These are phyloP conservation scores for Plecturocebus donacophilus DNA, from an alignment of 2,113 vertebrate genomes.

Conservation along the genomic window DNA sequence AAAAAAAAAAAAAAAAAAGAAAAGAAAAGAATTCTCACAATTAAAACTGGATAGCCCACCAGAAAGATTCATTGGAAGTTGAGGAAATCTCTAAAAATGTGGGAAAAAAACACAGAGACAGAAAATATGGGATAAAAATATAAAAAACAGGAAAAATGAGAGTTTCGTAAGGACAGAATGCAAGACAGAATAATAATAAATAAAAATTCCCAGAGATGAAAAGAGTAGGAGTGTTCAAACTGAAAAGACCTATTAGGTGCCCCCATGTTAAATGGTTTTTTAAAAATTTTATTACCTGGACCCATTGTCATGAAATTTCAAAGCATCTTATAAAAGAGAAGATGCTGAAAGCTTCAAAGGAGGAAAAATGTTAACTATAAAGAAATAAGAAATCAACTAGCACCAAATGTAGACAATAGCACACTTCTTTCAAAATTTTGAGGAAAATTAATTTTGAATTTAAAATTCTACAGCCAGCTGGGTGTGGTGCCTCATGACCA, in stretches of 20 bases:
- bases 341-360: slow-evolving; percentile 19
- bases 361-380: slow-evolving; percentile 10
- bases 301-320: background rate
- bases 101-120: background rate
- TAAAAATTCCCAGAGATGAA: background rate
- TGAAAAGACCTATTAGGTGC: background rate
- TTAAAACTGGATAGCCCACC: background rate
- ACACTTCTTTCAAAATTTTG: background rate
- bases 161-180: background rate
- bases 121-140: background rate
- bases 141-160: background rate
- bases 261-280: background rate
- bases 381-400: background rate
- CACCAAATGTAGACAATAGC: background rate
- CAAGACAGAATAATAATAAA: background rate
- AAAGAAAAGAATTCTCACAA: slow-evolving; percentile 7
- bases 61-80: background rate
- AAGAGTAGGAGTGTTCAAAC: background rate
- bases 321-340: background rate
- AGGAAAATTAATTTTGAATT: background rate
- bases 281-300: background rate
- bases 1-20: background rate
- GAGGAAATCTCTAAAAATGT: background rate
- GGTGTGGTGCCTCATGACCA: no score
- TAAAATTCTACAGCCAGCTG: slow-evolving; percentile 27